phyloP scores from a whole-genome alignment of 2,113 vertebrate species.

The Podarcis cretensis region DNA sequence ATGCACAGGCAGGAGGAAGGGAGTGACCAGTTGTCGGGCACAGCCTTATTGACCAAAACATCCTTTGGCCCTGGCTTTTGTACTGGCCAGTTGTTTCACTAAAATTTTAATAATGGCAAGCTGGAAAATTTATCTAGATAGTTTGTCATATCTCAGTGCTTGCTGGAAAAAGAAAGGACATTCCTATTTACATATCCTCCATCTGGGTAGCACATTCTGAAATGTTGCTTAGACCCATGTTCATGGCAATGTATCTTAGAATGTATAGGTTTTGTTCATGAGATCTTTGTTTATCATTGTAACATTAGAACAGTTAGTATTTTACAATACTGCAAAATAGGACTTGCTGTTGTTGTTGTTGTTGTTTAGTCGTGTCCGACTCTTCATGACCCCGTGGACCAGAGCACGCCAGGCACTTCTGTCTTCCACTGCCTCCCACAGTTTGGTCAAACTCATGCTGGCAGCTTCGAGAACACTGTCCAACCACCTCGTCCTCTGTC shows the following conservation, averaged over 20 bases:
- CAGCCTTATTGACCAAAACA: neutral
- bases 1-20: neutral
- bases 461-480: no score
- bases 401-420: no score
- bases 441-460: no score
- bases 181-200: neutral
- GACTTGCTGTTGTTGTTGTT: neutral
- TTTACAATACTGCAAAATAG: slow-evolving; percentile 8
- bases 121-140: neutral
- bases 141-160: neutral
- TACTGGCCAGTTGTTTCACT: neutral
- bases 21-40: neutral
- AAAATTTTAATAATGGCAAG: no score
- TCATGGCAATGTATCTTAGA: neutral
- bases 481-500: no score
- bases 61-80: neutral
- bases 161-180: neutral
- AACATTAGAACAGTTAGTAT: slow-evolving; percentile 45
- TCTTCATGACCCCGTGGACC: no score
- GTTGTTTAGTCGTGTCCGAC: no score
- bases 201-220: slow-evolving; percentile 11
- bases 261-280: slow-evolving; percentile 48
- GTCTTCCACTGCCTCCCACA: no score
- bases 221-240: slow-evolving; percentile 16
- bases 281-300: slow-evolving; percentile 53